Conservation (phyloP, 2,888 invertebrate species). For the Erebia epiphron region DNA sequence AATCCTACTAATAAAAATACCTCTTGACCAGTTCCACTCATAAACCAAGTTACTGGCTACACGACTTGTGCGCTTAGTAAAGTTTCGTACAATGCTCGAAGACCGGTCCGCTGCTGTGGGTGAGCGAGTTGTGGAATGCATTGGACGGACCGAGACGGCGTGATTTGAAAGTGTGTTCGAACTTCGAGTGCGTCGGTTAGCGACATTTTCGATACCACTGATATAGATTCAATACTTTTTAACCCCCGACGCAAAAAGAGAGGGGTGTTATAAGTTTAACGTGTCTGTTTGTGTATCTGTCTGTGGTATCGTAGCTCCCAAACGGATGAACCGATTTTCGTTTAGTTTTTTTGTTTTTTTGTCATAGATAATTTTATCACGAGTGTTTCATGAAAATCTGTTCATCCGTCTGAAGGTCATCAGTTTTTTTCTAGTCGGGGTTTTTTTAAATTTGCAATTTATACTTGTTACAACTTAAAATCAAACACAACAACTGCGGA, state of each 20-base stretch:
- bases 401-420: too few species aligned
- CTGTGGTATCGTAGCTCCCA: too few species aligned
- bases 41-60: constrained; percentile 53
- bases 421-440: too few species aligned
- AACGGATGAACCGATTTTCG: too few species aligned
- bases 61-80: constrained; percentile 62
- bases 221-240: constrained; percentile 34
- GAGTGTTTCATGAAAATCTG: too few species aligned
- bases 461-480: constrained; percentile 22
- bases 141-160: constrained; percentile 67
- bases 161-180: constrained; percentile 75
- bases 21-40: constrained; percentile 49
- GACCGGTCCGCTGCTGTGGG: constrained; percentile 80
- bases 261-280: too few species aligned
- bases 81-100: constrained; percentile 75
- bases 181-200: constrained; percentile 56
- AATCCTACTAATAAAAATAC: constrained; percentile 57
- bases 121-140: constrained; percentile 81
- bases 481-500: constrained; percentile 20
- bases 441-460: too few species aligned
- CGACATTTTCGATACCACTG: constrained; percentile 53
- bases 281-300: too few species aligned
- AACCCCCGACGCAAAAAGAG: too few species aligned
- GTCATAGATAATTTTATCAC: too few species aligned
- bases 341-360: too few species aligned